phyloP scores from a whole-genome alignment of 1,140 invertebrate species.

The Cyclargus thomasi region DNA sequence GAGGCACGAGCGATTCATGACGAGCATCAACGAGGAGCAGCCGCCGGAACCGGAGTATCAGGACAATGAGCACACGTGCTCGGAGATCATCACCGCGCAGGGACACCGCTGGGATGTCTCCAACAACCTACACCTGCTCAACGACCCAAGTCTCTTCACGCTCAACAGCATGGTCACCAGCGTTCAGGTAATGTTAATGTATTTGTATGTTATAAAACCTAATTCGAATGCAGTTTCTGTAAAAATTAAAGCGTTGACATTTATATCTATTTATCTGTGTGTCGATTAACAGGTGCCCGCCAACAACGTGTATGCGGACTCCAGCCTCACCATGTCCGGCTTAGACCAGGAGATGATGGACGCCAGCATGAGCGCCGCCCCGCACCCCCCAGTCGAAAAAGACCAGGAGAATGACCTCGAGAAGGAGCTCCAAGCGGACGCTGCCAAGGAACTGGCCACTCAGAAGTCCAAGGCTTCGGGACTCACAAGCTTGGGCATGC shows the following conservation, averaged over 20 bases:
- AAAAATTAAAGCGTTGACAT: no score
- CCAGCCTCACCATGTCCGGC: slow-evolving; percentile 76
- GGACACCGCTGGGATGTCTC: slow-evolving; percentile 78
- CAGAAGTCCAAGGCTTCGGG: slow-evolving; percentile 54
- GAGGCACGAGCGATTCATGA: slow-evolving; percentile 64
- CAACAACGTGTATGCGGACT: slow-evolving; percentile 67
- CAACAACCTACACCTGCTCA: slow-evolving; percentile 76
- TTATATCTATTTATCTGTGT: no score
- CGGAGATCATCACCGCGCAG: slow-evolving; percentile 70
- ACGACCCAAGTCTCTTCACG: slow-evolving; percentile 73
- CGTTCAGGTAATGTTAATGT: slow-evolving; percentile 33
- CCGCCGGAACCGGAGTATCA: slow-evolving; percentile 39
- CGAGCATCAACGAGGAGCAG: slow-evolving; percentile 50
- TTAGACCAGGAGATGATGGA: slow-evolving; percentile 75
- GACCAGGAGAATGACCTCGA: slow-evolving; percentile 61
- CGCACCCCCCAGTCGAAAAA: slow-evolving; percentile 32
- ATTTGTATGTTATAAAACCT: no score
- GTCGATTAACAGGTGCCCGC: slow-evolving; percentile 35
- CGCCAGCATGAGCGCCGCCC: slow-evolving; percentile 51
- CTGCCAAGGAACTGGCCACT: slow-evolving; percentile 42
- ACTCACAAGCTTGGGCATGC: slow-evolving; percentile 50
- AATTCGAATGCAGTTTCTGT: no score
- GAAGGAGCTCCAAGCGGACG: slow-evolving; percentile 60
- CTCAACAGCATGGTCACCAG: slow-evolving; percentile 73
- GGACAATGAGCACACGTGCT: slow-evolving; percentile 69